Conservation (phyloP, 2,888 invertebrate species). For the Bimastos eiseni region DNA sequence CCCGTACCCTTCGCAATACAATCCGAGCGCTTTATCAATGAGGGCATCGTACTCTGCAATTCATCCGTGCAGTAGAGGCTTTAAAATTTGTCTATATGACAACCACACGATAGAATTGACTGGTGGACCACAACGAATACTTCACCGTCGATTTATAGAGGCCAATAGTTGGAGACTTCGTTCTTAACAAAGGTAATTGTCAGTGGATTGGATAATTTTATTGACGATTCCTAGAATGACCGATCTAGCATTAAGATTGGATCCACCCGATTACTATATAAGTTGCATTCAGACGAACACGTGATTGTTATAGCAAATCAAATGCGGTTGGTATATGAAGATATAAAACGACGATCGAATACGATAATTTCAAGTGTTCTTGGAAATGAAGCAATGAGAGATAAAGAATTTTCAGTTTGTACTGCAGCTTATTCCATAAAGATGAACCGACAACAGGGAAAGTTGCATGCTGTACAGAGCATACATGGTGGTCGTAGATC, state of each 20-base stretch:
- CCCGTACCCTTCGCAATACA: no score
- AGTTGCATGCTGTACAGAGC: no score
- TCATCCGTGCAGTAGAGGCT: background rate
- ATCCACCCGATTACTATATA: background rate
- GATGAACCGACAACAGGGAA: no score
- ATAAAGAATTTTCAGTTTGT: no score
- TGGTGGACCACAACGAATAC: background rate
- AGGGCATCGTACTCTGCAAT: no score
- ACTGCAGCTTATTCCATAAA: no score
- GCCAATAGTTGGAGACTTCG: background rate
- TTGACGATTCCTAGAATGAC: background rate
- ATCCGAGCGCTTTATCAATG: no score
- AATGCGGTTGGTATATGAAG: no score
- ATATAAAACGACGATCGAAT: no score
- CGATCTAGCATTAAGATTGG: background rate
- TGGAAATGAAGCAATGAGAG: no score
- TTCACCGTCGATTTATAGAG: background rate
- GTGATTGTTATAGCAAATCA: background rate
- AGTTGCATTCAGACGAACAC: background rate
- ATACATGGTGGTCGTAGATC: background rate
- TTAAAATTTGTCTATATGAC: background rate
- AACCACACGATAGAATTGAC: background rate
- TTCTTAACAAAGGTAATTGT: background rate
- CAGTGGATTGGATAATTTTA: background rate
- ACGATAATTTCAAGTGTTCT: no score